Conservation (phyloP, 2,888 invertebrate species). For the Drosophila atripex region DNA sequence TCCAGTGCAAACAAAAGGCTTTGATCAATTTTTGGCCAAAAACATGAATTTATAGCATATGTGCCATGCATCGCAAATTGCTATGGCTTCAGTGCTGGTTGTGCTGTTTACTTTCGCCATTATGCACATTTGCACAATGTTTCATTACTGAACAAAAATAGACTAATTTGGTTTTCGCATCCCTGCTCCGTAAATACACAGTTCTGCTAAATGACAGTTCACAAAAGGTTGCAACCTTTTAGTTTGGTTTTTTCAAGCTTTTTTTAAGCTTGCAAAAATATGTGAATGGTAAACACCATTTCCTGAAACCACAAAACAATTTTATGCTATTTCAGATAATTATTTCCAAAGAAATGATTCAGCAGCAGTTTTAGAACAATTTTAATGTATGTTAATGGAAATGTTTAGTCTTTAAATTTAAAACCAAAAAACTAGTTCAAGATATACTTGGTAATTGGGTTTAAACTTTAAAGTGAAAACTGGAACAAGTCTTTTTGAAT, state of each 20-base stretch:
- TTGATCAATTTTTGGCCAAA: constrained; percentile 51
- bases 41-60: constrained; percentile 28
- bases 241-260: neutral
- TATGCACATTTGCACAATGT: constrained; percentile 44
- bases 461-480: neutral
- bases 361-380: too few species aligned
- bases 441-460: neutral
- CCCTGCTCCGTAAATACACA: constrained; percentile 9
- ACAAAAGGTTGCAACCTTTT: neutral
- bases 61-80: constrained; percentile 26
- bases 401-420: too few species aligned
- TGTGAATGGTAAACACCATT: neutral
- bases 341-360: neutral
- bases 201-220: constrained; percentile 3
- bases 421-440: neutral
- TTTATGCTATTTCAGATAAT: neutral
- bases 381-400: too few species aligned
- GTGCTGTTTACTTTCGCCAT: constrained; percentile 27
- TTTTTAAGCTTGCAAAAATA: constrained; percentile 1
- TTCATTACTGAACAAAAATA: constrained; percentile 53
- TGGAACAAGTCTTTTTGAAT: neutral
- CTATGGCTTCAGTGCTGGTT: constrained; percentile 19
- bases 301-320: neutral
- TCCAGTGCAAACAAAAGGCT: constrained; percentile 60
- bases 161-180: constrained; percentile 42